phyloP scores from a whole-genome alignment of 2,797 vertebrate species.

The Mormyrus hasselquistii region DNA sequence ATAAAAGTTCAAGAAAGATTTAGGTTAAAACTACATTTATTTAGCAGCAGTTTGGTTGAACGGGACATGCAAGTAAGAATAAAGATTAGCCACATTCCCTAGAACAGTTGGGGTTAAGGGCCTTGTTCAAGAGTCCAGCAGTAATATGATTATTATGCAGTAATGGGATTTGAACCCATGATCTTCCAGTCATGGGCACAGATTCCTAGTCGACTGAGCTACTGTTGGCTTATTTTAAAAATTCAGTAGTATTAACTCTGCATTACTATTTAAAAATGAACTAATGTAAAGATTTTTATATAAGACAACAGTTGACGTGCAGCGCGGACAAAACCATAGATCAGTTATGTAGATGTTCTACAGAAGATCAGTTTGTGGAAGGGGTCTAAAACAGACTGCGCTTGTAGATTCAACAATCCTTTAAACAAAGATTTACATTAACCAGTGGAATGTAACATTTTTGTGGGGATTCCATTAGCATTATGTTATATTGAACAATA shows the following conservation, averaged over 20 bases:
- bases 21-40: not conserved
- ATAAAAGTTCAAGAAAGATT: not conserved
- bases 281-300: not conserved
- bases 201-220: not conserved
- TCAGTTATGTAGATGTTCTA: not conserved
- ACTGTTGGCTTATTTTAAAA: not conserved
- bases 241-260: not conserved
- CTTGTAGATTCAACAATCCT: not conserved
- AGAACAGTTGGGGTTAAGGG: not conserved
- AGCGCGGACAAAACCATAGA: not conserved
- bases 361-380: not conserved
- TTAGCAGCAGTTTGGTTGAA: not conserved
- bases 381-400: not conserved
- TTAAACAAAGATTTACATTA: slow-evolving; percentile 10
- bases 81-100: not conserved
- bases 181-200: not conserved
- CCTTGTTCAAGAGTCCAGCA: not conserved
- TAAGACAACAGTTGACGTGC: not conserved
- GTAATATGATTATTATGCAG: not conserved
- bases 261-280: not conserved
- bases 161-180: not conserved
- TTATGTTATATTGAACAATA: not conserved
- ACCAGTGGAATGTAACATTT: not conserved
- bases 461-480: not conserved
- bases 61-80: not conserved